These are phyloP conservation scores for Siphonodentalium dalli DNA, from an alignment of 2,888 invertebrate genomes.

Conservation along the genomic window DNA sequence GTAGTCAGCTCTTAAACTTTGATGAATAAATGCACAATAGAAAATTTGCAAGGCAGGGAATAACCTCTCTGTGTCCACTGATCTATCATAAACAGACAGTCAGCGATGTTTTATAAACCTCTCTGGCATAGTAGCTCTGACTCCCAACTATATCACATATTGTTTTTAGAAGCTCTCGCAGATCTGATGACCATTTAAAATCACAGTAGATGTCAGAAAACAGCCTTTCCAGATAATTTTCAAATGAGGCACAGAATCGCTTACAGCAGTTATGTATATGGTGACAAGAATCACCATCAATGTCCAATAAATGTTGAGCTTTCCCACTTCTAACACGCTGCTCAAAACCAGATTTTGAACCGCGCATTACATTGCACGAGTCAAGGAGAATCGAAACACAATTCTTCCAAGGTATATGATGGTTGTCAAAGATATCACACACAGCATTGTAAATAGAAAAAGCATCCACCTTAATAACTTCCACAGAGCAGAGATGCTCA, in stretches of 20 bases:
- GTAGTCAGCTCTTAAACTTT: too few relatives aligned
- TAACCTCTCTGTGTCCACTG: slow-evolving; percentile 7
- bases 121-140: slow-evolving; percentile 26
- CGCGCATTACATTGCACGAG: slow-evolving; percentile 37
- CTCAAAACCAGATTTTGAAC: slow-evolving; percentile 33
- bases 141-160: slow-evolving; percentile 20
- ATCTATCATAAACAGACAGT: slow-evolving; percentile 24
- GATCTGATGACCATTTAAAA: slow-evolving; percentile 30
- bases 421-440: slow-evolving; percentile 14
- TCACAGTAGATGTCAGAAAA: slow-evolving; percentile 27
- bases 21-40: slow-evolving; percentile 10
- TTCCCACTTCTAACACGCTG: slow-evolving; percentile 18
- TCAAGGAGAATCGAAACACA: slow-evolving; percentile 34
- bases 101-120: slow-evolving; percentile 28
- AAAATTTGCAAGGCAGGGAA: slow-evolving; percentile 10
- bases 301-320: slow-evolving; percentile 37
- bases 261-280: slow-evolving; percentile 39
- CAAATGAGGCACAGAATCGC: slow-evolving; percentile 32
- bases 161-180: slow-evolving; percentile 15
- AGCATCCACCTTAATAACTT: slow-evolving; percentile 19
- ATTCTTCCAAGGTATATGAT: slow-evolving; percentile 33
- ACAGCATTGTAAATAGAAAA: slow-evolving; percentile 18
- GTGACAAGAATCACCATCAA: slow-evolving; percentile 41
- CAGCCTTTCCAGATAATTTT: slow-evolving; percentile 22
- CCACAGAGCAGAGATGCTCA: slow-evolving; percentile 25